Percentiles rank a stretch among this genome's conserved stretches.
Evolutionary conservation across 2,888 invertebrate species (phyloP).

Genomic region (Drosophila emarginata): DNA sequence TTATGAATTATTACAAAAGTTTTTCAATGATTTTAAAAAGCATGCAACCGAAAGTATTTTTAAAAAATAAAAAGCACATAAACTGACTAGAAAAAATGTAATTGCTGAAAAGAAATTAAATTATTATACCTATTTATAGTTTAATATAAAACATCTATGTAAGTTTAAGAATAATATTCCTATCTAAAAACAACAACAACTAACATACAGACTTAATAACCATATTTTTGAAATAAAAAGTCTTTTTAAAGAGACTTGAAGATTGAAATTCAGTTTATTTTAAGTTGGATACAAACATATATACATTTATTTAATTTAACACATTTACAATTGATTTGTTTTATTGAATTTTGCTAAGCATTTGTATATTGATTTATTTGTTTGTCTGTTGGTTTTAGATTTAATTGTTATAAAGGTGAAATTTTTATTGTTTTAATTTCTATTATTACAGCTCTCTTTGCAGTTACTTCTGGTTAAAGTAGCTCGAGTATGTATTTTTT

Average conservation of each 20-base stretch:
- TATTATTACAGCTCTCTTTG: conserved; percentile 47
- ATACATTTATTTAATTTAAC: conserved; percentile 40
- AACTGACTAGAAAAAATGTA: no score
- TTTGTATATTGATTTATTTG: conserved; percentile 32
- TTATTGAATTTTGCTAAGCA: conserved; percentile 57
- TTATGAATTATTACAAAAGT: no score
- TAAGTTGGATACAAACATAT: conserved; percentile 26
- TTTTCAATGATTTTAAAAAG: no score
- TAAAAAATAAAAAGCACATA: no score
- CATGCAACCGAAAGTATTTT: no score
- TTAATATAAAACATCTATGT: no score
- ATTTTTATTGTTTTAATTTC: conserved; percentile 66
- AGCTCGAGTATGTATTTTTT: conserved; percentile 44
- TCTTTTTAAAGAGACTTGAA: conserved; percentile 9
- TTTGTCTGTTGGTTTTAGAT: conserved; percentile 49
- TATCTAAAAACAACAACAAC: no score
- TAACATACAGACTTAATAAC: no score
- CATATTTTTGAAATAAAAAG: background rate
- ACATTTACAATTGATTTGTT: conserved; percentile 39
- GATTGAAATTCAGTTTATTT: conserved; percentile 27
- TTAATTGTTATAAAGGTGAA: conserved; percentile 67
- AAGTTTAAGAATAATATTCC: no score
- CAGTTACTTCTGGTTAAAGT: conserved; percentile 20
- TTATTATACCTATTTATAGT: no score
- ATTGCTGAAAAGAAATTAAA: no score